Percentiles rank a stretch among this genome's conserved stretches.
These are phyloP conservation scores for Festucalex cinctus DNA, from an alignment of 2,113 vertebrate species.

Conservation along the genomic window DNA sequence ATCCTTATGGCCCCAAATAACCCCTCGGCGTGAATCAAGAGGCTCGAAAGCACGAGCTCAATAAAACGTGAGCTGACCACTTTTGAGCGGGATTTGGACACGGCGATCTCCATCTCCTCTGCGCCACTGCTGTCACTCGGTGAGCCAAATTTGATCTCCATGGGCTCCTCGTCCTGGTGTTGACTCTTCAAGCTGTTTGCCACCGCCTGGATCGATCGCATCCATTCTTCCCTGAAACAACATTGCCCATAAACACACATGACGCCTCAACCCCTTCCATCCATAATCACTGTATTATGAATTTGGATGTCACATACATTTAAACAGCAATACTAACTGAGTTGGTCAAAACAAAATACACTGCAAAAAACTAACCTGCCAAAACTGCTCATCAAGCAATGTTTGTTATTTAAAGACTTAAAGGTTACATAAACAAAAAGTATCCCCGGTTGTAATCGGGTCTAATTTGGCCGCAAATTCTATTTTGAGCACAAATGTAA, in stretches of 20 bases:
- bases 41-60: background rate
- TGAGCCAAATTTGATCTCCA: conserved; percentile 86
- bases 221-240: conserved; percentile 86
- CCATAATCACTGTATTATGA: background rate
- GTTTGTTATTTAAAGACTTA: conserved; percentile 14
- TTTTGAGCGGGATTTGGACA: conserved; percentile 81
- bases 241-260: conserved; percentile 13
- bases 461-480: conserved; percentile 34
- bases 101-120: conserved; percentile 85
- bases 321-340: conserved; percentile 3
- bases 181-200: conserved; percentile 88
- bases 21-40: background rate
- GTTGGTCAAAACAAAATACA: background rate
- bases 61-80: conserved; percentile 76
- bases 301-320: no score
- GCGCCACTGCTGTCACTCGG: conserved; percentile 73
- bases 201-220: conserved; percentile 86
- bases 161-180: conserved; percentile 76
- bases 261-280: no score
- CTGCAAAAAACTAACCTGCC: background rate
- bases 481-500: conserved; percentile 30
- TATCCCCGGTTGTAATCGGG: conserved; percentile 40
- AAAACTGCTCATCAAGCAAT: background rate
- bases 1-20: no score
- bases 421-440: conserved; percentile 36